A percentile compares a stretch with the other conserved stretches of the same genome.
These are phyloP conservation scores for Prolemur simus DNA, from an alignment of 2,113 vertebrate genomes.

Conservation along the genomic window DNA sequence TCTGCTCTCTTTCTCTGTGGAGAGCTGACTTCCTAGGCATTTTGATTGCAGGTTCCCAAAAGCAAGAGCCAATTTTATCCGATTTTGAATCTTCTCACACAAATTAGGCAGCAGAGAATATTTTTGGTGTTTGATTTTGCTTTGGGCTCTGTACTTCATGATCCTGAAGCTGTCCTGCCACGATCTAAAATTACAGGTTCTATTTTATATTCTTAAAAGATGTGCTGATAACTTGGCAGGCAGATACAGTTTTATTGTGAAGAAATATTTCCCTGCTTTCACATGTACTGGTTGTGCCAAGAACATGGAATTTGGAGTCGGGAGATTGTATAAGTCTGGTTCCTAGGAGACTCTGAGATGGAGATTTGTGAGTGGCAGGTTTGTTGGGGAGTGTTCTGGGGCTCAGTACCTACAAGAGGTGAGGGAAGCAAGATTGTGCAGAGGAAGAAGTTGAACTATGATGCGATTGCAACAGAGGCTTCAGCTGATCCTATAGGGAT, in stretches of 20 bases:
- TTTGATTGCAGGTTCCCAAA: neutral
- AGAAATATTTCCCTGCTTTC: constrained; percentile 28
- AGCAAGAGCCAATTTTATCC: constrained; percentile 8
- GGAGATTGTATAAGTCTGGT: neutral
- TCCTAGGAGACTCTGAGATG: neutral
- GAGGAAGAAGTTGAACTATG: neutral
- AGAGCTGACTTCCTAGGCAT: neutral
- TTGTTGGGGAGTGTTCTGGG: neutral
- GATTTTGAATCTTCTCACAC: neutral
- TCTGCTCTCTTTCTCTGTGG: neutral
- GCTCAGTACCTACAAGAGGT: neutral
- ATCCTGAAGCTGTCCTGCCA: constrained; percentile 51
- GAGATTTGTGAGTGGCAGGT: neutral
- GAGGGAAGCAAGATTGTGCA: neutral
- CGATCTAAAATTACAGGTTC: constrained; percentile 49
- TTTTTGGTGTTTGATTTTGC: constrained; percentile 77
- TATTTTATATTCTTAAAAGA: constrained; percentile 58
- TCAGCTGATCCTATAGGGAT: neutral
- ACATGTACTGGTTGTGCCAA: constrained; percentile 18
- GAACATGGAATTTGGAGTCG: constrained; percentile 32
- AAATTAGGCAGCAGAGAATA: constrained; percentile 48
- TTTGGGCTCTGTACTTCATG: constrained; percentile 68
- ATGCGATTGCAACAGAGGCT: neutral
- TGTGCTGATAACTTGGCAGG: constrained; percentile 62
- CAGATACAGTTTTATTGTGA: constrained; percentile 25